Evolutionary conservation across 2,888 invertebrate genomes (phyloP).

Genomic region (Cerastis leucographa): DNA sequence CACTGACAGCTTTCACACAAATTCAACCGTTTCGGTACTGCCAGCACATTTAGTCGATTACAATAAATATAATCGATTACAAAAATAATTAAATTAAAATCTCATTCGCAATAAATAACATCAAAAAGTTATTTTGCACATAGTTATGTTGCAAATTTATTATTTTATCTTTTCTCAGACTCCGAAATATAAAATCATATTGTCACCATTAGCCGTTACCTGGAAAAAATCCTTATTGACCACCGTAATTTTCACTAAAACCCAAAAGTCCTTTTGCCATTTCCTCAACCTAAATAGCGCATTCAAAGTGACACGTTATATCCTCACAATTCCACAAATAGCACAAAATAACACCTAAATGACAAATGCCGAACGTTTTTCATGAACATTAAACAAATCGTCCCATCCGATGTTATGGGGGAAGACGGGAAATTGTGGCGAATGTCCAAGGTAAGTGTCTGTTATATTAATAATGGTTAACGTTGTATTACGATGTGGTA

Average conservation of each 20-base stretch:
- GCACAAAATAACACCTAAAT: conserved; percentile 46
- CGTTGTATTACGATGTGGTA: background rate
- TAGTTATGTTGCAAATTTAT: background rate
- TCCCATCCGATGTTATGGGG: conserved; percentile 39
- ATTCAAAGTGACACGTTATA: conserved; percentile 26
- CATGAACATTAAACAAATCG: conserved; percentile 62
- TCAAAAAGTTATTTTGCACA: too few species aligned
- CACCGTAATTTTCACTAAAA: too few species aligned
- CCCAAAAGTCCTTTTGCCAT: background rate
- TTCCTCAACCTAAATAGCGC: conserved; percentile 6
- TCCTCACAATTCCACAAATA: conserved; percentile 16
- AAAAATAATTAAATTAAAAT: too few species aligned
- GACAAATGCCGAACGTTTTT: conserved; percentile 64
- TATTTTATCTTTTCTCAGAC: background rate
- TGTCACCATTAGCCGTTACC: background rate
- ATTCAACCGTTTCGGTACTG: too few species aligned
- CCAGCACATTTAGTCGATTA: too few species aligned
- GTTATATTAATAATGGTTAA: conserved; percentile 15
- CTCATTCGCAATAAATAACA: too few species aligned
- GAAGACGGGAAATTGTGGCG: conserved; percentile 46
- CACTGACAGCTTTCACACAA: too few species aligned
- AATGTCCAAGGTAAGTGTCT: conserved; percentile 18
- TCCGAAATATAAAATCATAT: background rate
- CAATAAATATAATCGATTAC: too few species aligned
- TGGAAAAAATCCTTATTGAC: background rate